Percentiles rank a stretch among this genome's conserved stretches.
Evolutionary conservation across 2,888 invertebrate genomes (phyloP).

Genomic region (Trichacis sp.): DNA sequence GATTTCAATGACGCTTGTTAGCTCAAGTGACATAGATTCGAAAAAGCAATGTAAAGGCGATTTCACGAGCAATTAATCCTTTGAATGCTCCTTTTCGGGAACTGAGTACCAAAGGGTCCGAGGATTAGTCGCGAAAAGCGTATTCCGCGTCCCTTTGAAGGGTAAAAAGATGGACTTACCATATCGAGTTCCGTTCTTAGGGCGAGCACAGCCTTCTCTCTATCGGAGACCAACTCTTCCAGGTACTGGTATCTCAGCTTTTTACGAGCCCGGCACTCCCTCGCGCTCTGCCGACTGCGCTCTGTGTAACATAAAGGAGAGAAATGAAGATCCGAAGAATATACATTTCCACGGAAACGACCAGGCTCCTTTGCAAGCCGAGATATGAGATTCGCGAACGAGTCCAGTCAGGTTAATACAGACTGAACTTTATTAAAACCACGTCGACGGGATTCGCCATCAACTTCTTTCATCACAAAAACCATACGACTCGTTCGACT

Average conservation of each 20-base stretch:
- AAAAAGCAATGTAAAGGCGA: too few species aligned
- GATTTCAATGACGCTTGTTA: too few species aligned
- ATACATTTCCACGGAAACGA: constrained; percentile 28
- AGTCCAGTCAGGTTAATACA: neutral
- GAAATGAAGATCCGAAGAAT: constrained; percentile 35
- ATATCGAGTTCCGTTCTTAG: constrained; percentile 90
- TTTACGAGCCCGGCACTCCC: constrained; percentile 96
- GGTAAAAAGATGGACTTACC: constrained; percentile 71
- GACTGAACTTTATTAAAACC: constrained; percentile 6
- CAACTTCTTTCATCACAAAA: neutral
- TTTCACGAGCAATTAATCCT: too few species aligned
- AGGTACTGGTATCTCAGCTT: constrained; percentile 96
- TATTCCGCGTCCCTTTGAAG: too few species aligned
- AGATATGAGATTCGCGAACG: constrained; percentile 6
- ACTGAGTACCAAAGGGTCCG: too few species aligned
- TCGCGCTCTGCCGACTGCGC: constrained; percentile 95
- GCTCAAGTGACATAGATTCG: too few species aligned
- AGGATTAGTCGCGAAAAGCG: too few species aligned
- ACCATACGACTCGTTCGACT: neutral
- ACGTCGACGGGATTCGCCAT: neutral
- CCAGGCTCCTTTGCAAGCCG: neutral
- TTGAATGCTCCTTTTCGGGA: too few species aligned
- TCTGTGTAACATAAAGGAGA: constrained; percentile 72
- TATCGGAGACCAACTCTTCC: constrained; percentile 92
- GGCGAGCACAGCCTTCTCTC: constrained; percentile 91